Percentiles rank a stretch among this genome's conserved stretches.
phyloP scores from a whole-genome alignment of 2,113 vertebrate genomes.

The Neolamprologus sp. region DNA sequence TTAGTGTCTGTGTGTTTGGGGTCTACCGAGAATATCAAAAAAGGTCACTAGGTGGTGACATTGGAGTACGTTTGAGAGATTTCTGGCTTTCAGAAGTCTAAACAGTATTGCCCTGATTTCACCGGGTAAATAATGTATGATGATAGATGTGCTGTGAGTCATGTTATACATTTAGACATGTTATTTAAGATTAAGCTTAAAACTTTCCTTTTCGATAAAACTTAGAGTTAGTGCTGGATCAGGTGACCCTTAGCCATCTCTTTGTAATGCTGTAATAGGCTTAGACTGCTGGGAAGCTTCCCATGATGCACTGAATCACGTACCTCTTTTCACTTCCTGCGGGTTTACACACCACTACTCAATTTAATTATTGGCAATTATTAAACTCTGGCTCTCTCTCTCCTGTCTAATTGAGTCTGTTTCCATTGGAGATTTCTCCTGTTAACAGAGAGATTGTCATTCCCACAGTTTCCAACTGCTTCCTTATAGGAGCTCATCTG shows the following conservation, averaged over 20 bases:
- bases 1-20: not conserved
- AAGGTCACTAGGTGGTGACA: conserved; percentile 39
- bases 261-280: not conserved
- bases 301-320: not conserved
- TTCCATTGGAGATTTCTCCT: not conserved
- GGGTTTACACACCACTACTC: not conserved
- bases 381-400: not conserved
- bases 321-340: not conserved
- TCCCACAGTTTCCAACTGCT: not conserved
- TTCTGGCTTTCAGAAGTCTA: not conserved
- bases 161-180: not conserved
- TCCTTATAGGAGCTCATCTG: not conserved
- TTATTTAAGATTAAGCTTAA: not conserved
- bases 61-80: not conserved
- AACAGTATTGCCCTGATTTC: not conserved
- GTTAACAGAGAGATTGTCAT: not conserved
- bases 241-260: not conserved
- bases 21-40: not conserved
- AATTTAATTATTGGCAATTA: not conserved
- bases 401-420: not conserved
- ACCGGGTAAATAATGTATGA: rapidly evolving
- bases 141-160: not conserved
- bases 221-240: not conserved
- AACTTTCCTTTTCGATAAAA: not conserved
- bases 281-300: not conserved